A percentile compares a stretch with the other conserved stretches of the same genome.
Conservation (phyloP, 1,140 invertebrate species). For the Caenorhabditis remanei region DNA sequence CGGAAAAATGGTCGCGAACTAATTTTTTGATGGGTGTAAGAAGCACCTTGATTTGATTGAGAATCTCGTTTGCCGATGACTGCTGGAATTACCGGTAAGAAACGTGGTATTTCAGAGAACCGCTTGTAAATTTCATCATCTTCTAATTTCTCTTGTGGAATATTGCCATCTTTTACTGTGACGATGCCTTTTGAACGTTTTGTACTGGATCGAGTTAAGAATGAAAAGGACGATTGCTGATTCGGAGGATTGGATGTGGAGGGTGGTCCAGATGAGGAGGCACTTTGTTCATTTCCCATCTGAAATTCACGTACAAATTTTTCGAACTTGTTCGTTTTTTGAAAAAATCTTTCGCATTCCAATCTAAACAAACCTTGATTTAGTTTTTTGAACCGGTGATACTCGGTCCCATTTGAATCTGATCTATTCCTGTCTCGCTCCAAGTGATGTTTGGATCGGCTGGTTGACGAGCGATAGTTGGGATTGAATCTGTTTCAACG, state of each 20-base stretch:
- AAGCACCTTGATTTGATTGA: constrained; percentile 19
- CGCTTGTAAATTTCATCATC: constrained; percentile 53
- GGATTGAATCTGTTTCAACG: constrained; percentile 13
- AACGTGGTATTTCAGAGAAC: constrained; percentile 49
- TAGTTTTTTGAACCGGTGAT: constrained; percentile 36
- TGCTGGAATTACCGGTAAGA: constrained; percentile 40
- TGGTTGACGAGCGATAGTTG: constrained; percentile 21
- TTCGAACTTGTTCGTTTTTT: background rate
- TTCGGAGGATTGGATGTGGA: constrained; percentile 19
- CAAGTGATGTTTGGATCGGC: constrained; percentile 1
- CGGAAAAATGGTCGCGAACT: constrained; percentile 29
- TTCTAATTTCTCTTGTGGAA: constrained; percentile 40
- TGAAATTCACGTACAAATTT: background rate
- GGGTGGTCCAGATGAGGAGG: background rate
- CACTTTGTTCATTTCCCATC: constrained; percentile 58
- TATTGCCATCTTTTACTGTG: constrained; percentile 44
- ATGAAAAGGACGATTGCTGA: constrained; percentile 40
- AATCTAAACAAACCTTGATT: background rate
- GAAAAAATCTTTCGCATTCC: too few species aligned
- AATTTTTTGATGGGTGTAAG: constrained; percentile 46
- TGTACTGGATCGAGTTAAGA: constrained; percentile 36
- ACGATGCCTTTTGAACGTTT: constrained; percentile 55
- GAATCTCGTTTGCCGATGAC: constrained; percentile 46
- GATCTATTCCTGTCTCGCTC: constrained; percentile 28
- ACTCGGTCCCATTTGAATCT: constrained; percentile 38